A percentile compares a stretch with the other conserved stretches of the same genome.
Evolutionary conservation across 2,113 vertebrate genomes (phyloP).

Genomic region (Varanus komodoensis): DNA sequence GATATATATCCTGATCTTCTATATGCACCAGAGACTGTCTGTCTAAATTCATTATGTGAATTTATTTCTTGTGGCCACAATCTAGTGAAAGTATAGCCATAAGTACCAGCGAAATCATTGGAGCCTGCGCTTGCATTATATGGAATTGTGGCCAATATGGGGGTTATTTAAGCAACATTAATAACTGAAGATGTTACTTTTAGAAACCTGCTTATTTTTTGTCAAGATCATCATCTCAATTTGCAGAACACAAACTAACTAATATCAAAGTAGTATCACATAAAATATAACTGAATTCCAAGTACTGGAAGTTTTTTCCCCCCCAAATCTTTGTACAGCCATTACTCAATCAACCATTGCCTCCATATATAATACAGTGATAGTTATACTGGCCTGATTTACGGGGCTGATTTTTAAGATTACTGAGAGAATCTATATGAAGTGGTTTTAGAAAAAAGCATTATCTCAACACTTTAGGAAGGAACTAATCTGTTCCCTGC

Average conservation of each 20-base stretch:
- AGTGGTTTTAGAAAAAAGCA: background rate
- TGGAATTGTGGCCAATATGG: background rate
- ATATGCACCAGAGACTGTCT: background rate
- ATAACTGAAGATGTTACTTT: background rate
- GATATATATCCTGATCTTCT: background rate
- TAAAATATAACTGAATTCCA: background rate
- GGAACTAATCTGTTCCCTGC: background rate
- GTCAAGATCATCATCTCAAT: background rate
- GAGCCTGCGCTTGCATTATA: background rate
- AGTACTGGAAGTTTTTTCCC: background rate
- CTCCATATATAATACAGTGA: background rate
- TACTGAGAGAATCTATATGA: background rate
- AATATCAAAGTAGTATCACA: background rate
- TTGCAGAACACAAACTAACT: background rate
- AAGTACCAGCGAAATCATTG: background rate
- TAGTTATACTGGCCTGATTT: background rate
- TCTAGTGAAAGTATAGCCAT: background rate
- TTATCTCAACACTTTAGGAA: background rate
- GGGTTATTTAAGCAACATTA: background rate
- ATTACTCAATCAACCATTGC: background rate
- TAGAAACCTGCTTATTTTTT: background rate
- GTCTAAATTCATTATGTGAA: conserved; percentile 13
- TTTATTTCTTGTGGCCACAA: conserved; percentile 13
- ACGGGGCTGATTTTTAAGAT: background rate
- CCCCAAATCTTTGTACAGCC: background rate